phyloP scores from a whole-genome alignment of 2,888 invertebrate species.

The Euzetes globulus region DNA sequence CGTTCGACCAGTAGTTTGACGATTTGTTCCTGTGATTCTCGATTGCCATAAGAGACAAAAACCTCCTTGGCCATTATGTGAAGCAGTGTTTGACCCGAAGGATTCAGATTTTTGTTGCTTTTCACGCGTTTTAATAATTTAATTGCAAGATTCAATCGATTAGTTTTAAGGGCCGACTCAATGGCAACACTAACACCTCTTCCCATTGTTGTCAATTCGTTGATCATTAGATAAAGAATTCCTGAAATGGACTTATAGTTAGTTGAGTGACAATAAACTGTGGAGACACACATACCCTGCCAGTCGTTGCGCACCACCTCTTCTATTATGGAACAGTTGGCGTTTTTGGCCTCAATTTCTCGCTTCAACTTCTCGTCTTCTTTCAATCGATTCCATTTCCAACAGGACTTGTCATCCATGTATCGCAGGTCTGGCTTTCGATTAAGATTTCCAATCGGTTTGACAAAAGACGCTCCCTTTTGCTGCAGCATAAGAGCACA shows the following conservation, averaged over 20 bases:
- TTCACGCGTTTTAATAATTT: slow-evolving; percentile 46
- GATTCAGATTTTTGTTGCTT: slow-evolving; percentile 42
- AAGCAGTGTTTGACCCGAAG: slow-evolving; percentile 47
- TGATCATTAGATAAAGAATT: slow-evolving; percentile 49
- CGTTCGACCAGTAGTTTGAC: slow-evolving; percentile 35
- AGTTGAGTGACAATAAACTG: background rate
- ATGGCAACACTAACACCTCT: slow-evolving; percentile 46
- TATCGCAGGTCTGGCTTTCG: slow-evolving; percentile 34
- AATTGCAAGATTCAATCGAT: slow-evolving; percentile 49
- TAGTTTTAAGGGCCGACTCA: slow-evolving; percentile 49
- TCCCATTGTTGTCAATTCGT: slow-evolving; percentile 46
- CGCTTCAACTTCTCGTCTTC: slow-evolving; percentile 32
- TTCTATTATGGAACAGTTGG: slow-evolving; percentile 41
- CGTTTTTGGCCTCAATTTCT: background rate
- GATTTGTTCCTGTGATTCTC: slow-evolving; percentile 40
- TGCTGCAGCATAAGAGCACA: slow-evolving; percentile 49
- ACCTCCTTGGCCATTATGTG: slow-evolving; percentile 47
- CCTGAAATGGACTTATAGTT: background rate
- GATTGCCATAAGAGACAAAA: slow-evolving; percentile 33
- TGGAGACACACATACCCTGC: slow-evolving; percentile 45
- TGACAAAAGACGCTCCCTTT: slow-evolving; percentile 46
- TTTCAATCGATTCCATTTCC: slow-evolving; percentile 44
- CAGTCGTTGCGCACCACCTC: slow-evolving; percentile 49
- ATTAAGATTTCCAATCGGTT: slow-evolving; percentile 42
- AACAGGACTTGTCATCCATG: slow-evolving; percentile 43